Percentiles rank a stretch among this genome's conserved stretches.
Conservation (phyloP, 2,888 invertebrate species). For the Diaprepes abbreviatus region DNA sequence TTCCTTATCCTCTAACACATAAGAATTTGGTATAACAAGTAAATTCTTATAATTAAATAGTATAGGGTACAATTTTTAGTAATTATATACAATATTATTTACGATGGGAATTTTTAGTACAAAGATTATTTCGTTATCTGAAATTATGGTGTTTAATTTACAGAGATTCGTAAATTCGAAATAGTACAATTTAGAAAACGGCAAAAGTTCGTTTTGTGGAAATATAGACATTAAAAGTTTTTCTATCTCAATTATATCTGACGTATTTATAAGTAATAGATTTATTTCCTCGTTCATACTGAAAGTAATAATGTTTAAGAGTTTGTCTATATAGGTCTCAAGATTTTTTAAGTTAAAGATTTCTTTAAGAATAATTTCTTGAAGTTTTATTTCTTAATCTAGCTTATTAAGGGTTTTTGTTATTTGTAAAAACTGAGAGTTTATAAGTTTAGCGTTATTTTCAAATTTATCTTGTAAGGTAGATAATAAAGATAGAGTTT, state of each 20-base stretch:
- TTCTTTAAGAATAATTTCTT: constrained; percentile 30
- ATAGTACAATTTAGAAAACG: too few relatives aligned
- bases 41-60: constrained; percentile 12
- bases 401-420: constrained; percentile 12
- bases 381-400: constrained; percentile 6
- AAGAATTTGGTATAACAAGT: constrained; percentile 16
- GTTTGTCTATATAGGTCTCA: constrained; percentile 18
- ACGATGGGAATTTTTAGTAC: constrained; percentile 34
- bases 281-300: constrained; percentile 27
- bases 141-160: too few relatives aligned
- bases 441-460: constrained; percentile 26
- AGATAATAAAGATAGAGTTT: constrained; percentile 61
- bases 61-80: constrained; percentile 24
- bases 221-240: constrained; percentile 9
- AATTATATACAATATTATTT: constrained; percentile 25
- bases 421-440: constrained; percentile 13
- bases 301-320: constrained; percentile 24
- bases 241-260: constrained; percentile 21
- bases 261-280: constrained; percentile 6
- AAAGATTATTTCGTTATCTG: too few relatives aligned
- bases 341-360: constrained; percentile 28
- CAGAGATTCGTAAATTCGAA: too few relatives aligned
- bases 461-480: constrained; percentile 24
- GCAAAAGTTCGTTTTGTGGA: constrained; percentile 50
- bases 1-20: constrained; percentile 26